A percentile compares a stretch with the other conserved stretches of the same genome.
phyloP scores from a whole-genome alignment of 2,113 vertebrate species.

The Alligator mississippiensis region DNA sequence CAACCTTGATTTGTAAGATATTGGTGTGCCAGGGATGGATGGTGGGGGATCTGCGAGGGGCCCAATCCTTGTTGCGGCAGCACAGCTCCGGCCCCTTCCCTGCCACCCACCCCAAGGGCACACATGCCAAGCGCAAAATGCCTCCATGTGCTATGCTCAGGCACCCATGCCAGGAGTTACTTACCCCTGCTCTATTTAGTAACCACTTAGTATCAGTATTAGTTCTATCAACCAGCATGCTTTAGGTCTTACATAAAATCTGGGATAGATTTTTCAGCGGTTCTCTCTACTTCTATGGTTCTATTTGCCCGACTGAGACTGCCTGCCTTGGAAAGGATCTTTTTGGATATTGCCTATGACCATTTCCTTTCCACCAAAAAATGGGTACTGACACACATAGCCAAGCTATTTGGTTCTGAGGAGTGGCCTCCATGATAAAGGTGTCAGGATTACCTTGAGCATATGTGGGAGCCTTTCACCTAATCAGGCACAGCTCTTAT shows the following conservation, averaged over 20 bases:
- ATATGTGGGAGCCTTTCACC: neutral
- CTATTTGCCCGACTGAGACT: neutral
- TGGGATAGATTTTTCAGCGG: neutral
- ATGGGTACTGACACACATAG: neutral
- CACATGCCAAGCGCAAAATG: no score
- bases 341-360: neutral
- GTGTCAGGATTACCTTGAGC: neutral
- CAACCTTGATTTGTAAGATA: no score
- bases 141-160: no score
- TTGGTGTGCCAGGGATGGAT: no score
- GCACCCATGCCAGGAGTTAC: no score
- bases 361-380: neutral
- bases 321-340: neutral
- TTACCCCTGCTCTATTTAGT: no score
- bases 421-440: neutral
- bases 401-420: neutral
- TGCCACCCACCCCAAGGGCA: no score
- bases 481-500: neutral
- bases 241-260: neutral
- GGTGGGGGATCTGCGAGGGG: no score
- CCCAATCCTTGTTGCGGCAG: no score
- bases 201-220: no score
- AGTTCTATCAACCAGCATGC: neutral
- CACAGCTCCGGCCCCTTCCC: no score
- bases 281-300: neutral